phyloP scores from a whole-genome alignment of 2,888 invertebrate genomes.

The Lycocerus yunnanus region DNA sequence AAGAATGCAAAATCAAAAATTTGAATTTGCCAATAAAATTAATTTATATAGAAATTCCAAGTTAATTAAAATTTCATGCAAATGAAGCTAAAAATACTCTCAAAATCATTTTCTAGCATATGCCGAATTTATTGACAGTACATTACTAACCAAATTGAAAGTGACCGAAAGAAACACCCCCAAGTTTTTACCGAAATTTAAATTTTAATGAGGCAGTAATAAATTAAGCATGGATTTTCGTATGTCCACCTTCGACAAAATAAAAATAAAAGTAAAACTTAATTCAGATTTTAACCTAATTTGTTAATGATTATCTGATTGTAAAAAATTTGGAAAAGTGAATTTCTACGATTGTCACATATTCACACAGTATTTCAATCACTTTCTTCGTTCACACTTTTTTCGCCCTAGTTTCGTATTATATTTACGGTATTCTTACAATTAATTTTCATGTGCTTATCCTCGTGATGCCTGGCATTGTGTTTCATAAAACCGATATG shows the following conservation, averaged over 20 bases:
- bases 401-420: background rate
- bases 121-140: background rate
- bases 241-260: background rate
- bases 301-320: background rate
- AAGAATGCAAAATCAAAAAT: background rate
- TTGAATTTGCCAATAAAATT: background rate
- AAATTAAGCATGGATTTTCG: background rate
- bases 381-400: background rate
- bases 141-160: background rate
- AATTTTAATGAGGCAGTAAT: background rate
- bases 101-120: background rate
- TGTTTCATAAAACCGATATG: background rate
- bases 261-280: background rate
- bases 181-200: background rate
- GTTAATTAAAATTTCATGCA: background rate
- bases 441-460: background rate
- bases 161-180: background rate
- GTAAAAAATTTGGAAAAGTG: background rate
- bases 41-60: background rate
- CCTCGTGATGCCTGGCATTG: conserved; percentile 3
- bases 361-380: background rate
- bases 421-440: too few relatives aligned
- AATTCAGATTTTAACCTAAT: background rate
- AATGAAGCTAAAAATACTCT: background rate
- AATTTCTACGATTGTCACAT: background rate